Percentiles rank a stretch among this genome's conserved stretches.
Conservation (phyloP, 2,113 vertebrate genomes). For the Tetrao urogallus region DNA sequence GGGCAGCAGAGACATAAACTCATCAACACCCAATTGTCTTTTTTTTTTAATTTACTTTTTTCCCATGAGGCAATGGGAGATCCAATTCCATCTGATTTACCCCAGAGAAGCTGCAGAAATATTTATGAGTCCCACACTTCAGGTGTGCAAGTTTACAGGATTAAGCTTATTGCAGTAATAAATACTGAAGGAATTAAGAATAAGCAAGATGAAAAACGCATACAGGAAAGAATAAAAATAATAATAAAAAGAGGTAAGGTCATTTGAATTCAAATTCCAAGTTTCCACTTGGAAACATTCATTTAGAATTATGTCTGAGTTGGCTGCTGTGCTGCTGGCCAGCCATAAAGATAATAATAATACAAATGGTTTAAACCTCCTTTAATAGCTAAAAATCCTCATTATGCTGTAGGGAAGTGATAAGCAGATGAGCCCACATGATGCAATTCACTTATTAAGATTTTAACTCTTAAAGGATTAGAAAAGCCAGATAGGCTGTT, state of each 20-base stretch:
- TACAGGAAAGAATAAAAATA: not conserved
- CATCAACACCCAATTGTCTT: not conserved
- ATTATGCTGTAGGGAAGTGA: constrained; percentile 41
- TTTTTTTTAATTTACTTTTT: not conserved
- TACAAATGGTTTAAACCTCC: not conserved
- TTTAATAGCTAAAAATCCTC: constrained; percentile 47
- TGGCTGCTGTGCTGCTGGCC: not conserved
- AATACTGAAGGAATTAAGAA: constrained; percentile 53
- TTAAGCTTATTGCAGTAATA: constrained; percentile 52
- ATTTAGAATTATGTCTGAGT: constrained; percentile 36
- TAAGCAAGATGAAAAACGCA: not conserved
- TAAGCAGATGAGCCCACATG: constrained; percentile 5
- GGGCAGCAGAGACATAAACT: not conserved
- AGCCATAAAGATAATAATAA: constrained; percentile 20
- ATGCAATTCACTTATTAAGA: not conserved
- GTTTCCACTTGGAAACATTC: constrained; percentile 33
- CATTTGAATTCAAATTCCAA: constrained; percentile 44
- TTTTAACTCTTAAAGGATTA: not conserved
- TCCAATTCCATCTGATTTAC: constrained; percentile 37
- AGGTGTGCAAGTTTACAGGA: not conserved
- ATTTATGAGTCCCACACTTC: constrained; percentile 31
- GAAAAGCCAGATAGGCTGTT: not conserved
- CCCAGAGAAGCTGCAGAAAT: constrained; percentile 16
- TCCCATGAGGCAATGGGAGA: not conserved
- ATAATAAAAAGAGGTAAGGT: not conserved